A percentile compares a stretch with the other conserved stretches of the same genome.
Evolutionary conservation across 2,888 invertebrate species (phyloP).

Genomic region (Cosmopolites sordidus): DNA sequence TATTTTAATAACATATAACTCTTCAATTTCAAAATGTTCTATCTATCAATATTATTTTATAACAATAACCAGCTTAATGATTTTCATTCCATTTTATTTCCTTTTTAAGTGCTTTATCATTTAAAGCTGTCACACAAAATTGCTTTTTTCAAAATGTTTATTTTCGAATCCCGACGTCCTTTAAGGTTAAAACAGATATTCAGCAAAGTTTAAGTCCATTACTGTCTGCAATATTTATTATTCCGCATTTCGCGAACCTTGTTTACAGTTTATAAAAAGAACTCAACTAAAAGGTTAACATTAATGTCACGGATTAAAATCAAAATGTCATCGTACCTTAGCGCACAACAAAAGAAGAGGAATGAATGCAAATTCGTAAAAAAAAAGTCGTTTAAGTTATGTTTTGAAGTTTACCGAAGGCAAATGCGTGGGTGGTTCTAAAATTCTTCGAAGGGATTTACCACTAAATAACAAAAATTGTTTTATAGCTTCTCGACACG

Average conservation of each 20-base stretch:
- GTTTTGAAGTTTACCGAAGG: too few species aligned
- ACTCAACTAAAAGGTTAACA: neutral
- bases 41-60: too few species aligned
- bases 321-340: neutral
- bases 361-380: neutral
- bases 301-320: conserved; percentile 1
- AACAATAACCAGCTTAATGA: too few species aligned
- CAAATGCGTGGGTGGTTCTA: too few species aligned
- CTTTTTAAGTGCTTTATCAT: too few species aligned
- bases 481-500: too few species aligned
- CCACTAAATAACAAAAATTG: too few species aligned
- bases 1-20: too few species aligned
- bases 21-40: too few species aligned
- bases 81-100: too few species aligned
- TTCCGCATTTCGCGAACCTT: conserved; percentile 2
- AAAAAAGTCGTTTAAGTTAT: too few species aligned
- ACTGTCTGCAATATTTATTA: conserved; percentile 2
- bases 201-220: conserved; percentile 3
- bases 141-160: neutral
- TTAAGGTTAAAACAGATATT: neutral
- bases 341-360: neutral
- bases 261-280: conserved; percentile 1
- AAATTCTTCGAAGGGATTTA: too few species aligned
- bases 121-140: neutral
- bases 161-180: neutral